phyloP scores from a whole-genome alignment of 1,140 invertebrate species.

The Myzus persicae region DNA sequence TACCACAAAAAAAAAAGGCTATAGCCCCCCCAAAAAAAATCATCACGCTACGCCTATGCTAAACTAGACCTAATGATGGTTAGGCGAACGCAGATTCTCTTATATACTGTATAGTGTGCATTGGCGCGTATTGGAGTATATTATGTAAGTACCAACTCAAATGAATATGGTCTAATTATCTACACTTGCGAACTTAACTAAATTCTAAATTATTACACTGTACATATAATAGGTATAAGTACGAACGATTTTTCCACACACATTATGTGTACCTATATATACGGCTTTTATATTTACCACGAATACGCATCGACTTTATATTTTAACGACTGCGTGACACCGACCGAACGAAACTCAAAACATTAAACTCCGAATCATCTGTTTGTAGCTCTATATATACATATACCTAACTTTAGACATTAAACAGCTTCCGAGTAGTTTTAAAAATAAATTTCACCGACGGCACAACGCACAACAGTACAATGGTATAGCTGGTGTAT shows the following conservation, averaged over 20 bases:
- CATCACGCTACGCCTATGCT: too few relatives aligned
- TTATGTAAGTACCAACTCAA: too few relatives aligned
- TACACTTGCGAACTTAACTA: neutral
- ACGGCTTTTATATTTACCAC: neutral
- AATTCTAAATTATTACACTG: neutral
- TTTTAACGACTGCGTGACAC: neutral
- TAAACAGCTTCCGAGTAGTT: neutral
- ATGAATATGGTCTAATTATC: neutral
- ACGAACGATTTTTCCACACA: neutral
- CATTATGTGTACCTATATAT: too few relatives aligned
- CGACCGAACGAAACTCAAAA: neutral
- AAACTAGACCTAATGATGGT: too few relatives aligned
- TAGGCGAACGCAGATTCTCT: neutral
- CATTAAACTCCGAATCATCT: slow-evolving; percentile 1
- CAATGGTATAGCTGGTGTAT: neutral
- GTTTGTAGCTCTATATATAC: neutral
- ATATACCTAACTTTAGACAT: neutral
- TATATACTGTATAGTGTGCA: neutral
- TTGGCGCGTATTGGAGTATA: neutral
- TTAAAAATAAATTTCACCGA: slow-evolving; percentile 5
- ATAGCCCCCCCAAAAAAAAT: too few relatives aligned
- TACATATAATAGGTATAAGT: neutral
- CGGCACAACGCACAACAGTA: neutral
- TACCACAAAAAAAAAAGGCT: neutral
- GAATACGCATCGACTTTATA: neutral